A percentile compares a stretch with the other conserved stretches of the same genome.
Evolutionary conservation across 2,113 vertebrate genomes (phyloP).

Genomic region (Pseudorhombus dupliciocellatus): DNA sequence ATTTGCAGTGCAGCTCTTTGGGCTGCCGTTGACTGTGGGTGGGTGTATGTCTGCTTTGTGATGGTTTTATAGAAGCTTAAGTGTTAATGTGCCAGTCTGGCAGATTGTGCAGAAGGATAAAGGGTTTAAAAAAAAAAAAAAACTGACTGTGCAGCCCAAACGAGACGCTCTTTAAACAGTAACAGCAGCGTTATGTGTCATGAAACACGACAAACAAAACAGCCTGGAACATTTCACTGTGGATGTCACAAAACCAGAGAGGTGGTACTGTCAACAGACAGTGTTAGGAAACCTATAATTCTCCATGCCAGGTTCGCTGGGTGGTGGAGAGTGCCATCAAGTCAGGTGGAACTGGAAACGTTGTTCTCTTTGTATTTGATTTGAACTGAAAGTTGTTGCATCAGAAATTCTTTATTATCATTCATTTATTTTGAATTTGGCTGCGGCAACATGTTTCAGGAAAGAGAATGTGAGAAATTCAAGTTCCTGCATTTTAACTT

Average conservation of each 20-base stretch:
- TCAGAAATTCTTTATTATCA: too few relatives aligned
- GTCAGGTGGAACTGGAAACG: too few relatives aligned
- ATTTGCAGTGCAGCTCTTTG: slow-evolving; percentile 6
- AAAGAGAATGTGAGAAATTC: too few relatives aligned
- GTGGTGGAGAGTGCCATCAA: too few relatives aligned
- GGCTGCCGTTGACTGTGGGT: slow-evolving; percentile 1
- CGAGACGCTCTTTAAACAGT: slow-evolving; percentile 12
- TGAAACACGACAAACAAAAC: not conserved
- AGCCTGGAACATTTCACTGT: not conserved
- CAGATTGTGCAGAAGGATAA: slow-evolving; percentile 57
- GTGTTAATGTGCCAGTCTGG: slow-evolving; percentile 50
- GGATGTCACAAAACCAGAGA: not conserved
- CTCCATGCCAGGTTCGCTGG: too few relatives aligned
- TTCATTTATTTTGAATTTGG: too few relatives aligned
- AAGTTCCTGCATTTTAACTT: too few relatives aligned
- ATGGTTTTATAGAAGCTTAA: slow-evolving; percentile 44
- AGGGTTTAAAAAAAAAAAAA: slow-evolving; percentile 50
- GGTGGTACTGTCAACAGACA: too few relatives aligned
- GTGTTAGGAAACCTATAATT: not conserved
- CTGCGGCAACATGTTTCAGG: too few relatives aligned
- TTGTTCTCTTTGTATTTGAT: too few relatives aligned
- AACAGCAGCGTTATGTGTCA: slow-evolving; percentile 4
- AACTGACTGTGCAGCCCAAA: slow-evolving; percentile 16
- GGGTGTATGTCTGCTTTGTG: slow-evolving; percentile 2
- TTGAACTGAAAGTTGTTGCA: too few relatives aligned